Conservation (phyloP, 2,113 vertebrate genomes). For the Daphoenositta chrysoptera region DNA sequence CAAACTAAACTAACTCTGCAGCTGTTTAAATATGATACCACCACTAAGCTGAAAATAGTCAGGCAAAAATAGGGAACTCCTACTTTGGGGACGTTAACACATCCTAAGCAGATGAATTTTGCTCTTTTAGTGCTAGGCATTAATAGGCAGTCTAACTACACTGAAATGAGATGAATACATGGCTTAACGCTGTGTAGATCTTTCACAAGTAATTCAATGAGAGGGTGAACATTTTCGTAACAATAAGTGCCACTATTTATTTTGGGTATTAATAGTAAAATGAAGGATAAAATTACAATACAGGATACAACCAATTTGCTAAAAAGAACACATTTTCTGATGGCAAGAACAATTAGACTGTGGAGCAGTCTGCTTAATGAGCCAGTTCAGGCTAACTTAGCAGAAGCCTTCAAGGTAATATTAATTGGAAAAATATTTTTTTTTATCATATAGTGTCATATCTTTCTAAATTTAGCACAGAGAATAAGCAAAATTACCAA, state of each 20-base stretch:
- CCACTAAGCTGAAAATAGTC: slow-evolving; percentile 21
- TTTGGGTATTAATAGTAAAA: neutral
- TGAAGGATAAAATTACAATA: neutral
- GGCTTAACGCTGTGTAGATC: neutral
- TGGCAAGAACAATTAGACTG: neutral
- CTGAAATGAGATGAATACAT: neutral
- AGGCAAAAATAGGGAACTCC: slow-evolving; percentile 2
- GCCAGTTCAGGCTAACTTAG: neutral
- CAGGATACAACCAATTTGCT: neutral
- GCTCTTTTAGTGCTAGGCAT: neutral
- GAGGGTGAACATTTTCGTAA: neutral
- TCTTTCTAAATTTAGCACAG: neutral
- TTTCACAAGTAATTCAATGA: neutral
- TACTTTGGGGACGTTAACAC: neutral
- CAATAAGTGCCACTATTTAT: slow-evolving; percentile 5
- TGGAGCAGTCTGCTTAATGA: neutral
- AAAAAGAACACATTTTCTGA: neutral
- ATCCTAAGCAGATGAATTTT: neutral
- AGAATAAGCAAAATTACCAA: neutral
- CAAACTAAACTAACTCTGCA: slow-evolving; percentile 44
- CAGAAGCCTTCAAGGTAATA: neutral
- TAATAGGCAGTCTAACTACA: neutral
- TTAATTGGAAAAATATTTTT: neutral
- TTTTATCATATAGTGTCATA: neutral
- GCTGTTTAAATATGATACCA: slow-evolving; percentile 47